A percentile compares a stretch with the other conserved stretches of the same genome.
These are phyloP conservation scores for Allobates femoralis DNA, from an alignment of 2,797 vertebrate species.

Conservation along the genomic window DNA sequence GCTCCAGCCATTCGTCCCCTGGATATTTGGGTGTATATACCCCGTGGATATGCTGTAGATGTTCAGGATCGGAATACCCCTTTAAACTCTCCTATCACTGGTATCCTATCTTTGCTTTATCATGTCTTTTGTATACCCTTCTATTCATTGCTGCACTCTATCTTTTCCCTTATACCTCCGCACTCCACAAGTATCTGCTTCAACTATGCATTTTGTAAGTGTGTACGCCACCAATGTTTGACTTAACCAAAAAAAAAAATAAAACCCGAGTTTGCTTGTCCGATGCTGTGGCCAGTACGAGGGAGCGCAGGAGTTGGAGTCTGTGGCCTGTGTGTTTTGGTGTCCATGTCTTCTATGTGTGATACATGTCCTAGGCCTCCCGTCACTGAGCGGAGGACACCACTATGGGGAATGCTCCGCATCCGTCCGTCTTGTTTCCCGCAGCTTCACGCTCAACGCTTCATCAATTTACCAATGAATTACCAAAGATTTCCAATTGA, in stretches of 20 bases:
- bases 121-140: conserved; percentile 27
- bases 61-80: no score
- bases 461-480: not conserved
- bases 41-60: no score
- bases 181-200: conserved; percentile 42
- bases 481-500: not conserved
- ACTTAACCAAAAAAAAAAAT: not conserved
- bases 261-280: not conserved
- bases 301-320: not conserved
- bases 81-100: not conserved
- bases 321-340: conserved; percentile 34
- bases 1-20: no score
- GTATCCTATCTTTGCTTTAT: conserved; percentile 2
- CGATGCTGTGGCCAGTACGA: not conserved
- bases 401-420: not conserved
- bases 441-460: not conserved
- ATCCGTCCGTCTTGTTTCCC: conserved; percentile 19
- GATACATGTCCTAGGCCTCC: not conserved
- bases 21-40: no score
- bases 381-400: not conserved
- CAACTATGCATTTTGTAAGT: conserved; percentile 39
- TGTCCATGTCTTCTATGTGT: conserved; percentile 37
- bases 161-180: conserved; percentile 9
- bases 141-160: conserved; percentile 17
- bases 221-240: conserved; percentile 24